Evolutionary conservation across 2,797 vertebrate genomes (phyloP).

Genomic region (Lerista edwardsae): DNA sequence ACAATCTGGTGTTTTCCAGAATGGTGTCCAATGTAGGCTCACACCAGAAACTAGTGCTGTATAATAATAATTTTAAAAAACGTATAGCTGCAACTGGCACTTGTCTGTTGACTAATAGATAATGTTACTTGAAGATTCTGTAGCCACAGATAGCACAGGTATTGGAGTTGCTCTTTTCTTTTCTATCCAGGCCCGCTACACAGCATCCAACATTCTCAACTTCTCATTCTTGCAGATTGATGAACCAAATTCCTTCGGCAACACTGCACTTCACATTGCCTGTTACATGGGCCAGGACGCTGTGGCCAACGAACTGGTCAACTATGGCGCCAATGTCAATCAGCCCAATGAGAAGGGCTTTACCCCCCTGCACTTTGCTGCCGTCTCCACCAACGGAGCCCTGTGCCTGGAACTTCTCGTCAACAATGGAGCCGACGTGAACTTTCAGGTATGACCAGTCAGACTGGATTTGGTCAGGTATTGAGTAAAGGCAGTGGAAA

Average conservation of each 20-base stretch:
- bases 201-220: not conserved
- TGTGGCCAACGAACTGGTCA: constrained; percentile 93
- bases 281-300: constrained; percentile 96
- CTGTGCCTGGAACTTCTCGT: constrained; percentile 96
- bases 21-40: not conserved
- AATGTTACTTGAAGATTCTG: not conserved
- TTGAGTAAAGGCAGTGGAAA: not conserved
- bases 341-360: constrained; percentile 94
- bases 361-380: constrained; percentile 94
- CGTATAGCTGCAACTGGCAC: not conserved
- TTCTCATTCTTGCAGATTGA: constrained; percentile 82
- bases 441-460: constrained; percentile 86
- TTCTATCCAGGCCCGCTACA: not conserved
- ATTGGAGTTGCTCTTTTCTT: not conserved
- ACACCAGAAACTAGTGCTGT: not conserved
- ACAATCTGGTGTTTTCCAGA: not conserved
- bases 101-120: not conserved
- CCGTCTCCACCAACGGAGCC: constrained; percentile 94
- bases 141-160: not conserved
- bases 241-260: constrained; percentile 92
- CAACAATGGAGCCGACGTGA: constrained; percentile 96
- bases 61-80: no score
- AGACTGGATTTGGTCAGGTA: not conserved
- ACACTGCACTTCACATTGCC: constrained; percentile 94
- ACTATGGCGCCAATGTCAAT: constrained; percentile 94